Evolutionary conservation across 2,113 vertebrate species (phyloP).

Genomic region (Corythoichthys intestinalis): DNA sequence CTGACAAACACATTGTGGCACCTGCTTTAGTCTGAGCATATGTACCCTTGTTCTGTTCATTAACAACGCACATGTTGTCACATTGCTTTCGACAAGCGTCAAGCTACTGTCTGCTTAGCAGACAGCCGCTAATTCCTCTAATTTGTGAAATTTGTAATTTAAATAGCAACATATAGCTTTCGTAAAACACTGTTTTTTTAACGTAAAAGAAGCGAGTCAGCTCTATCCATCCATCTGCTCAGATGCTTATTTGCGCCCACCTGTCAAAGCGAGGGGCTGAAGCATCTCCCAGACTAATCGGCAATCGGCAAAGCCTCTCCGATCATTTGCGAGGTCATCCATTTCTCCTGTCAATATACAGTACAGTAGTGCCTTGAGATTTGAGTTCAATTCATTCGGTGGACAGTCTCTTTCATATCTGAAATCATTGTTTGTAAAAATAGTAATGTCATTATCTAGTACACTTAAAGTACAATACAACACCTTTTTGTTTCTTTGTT

Average conservation of each 20-base stretch:
- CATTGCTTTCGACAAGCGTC: constrained; percentile 20
- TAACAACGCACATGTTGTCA: constrained; percentile 20
- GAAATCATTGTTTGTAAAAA: background rate
- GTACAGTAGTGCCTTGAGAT: background rate
- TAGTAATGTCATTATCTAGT: background rate
- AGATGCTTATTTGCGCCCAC: background rate
- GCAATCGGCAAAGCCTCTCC: background rate
- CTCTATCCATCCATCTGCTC: background rate
- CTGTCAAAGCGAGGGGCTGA: background rate
- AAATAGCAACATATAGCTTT: background rate
- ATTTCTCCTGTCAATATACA: background rate
- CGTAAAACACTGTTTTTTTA: background rate
- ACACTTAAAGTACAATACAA: no score
- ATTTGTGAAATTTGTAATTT: background rate
- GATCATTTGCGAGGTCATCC: background rate
- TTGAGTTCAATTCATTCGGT: background rate
- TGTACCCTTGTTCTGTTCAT: constrained; percentile 8
- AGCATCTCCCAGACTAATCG: background rate
- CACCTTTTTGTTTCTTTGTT: no score
- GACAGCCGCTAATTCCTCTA: background rate
- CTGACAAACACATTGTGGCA: constrained; percentile 24
- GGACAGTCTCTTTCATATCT: background rate
- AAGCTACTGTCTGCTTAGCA: background rate
- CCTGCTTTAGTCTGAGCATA: constrained; percentile 28
- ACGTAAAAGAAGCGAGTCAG: background rate